These are phyloP conservation scores for Manduca sexta DNA, from an alignment of 1,140 invertebrate genomes.

Conservation along the genomic window DNA sequence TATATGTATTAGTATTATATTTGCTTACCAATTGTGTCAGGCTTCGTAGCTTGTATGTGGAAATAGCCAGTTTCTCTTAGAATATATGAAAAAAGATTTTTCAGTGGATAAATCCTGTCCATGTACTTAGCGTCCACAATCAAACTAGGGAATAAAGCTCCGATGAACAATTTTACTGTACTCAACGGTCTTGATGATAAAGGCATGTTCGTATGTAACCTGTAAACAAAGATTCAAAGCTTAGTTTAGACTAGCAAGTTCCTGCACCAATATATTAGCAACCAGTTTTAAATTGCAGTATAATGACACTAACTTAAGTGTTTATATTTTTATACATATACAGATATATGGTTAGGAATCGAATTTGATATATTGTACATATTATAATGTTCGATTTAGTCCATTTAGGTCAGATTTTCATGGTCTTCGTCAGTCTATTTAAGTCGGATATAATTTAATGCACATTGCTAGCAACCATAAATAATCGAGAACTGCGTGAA, in stretches of 20 bases:
- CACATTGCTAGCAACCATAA: too few species aligned
- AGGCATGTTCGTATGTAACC: conserved; percentile 80
- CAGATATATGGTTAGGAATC: too few species aligned
- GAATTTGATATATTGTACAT: too few species aligned
- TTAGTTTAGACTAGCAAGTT: not conserved
- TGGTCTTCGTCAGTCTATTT: too few species aligned
- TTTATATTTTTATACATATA: too few species aligned
- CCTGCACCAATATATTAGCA: too few species aligned
- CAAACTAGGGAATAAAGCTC: conserved; percentile 56
- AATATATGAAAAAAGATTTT: conserved; percentile 60
- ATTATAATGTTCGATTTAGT: too few species aligned
- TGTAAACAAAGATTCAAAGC: conserved; percentile 14
- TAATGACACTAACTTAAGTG: too few species aligned
- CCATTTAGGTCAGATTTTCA: too few species aligned
- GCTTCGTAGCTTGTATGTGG: conserved; percentile 92
- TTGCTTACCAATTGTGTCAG: conserved; percentile 87
- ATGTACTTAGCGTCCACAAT: conserved; percentile 72
- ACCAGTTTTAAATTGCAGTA: not conserved
- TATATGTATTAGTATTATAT: too few species aligned
- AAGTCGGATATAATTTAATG: too few species aligned
- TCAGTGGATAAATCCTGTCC: conserved; percentile 77
- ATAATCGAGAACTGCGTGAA: too few species aligned
- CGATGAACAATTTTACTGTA: conserved; percentile 73
- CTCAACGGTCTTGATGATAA: conserved; percentile 41
- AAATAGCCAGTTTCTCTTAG: conserved; percentile 86